Percentiles rank a stretch among this genome's conserved stretches.
Conservation (phyloP, 2,888 invertebrate genomes). For the Campoplex nolae region DNA sequence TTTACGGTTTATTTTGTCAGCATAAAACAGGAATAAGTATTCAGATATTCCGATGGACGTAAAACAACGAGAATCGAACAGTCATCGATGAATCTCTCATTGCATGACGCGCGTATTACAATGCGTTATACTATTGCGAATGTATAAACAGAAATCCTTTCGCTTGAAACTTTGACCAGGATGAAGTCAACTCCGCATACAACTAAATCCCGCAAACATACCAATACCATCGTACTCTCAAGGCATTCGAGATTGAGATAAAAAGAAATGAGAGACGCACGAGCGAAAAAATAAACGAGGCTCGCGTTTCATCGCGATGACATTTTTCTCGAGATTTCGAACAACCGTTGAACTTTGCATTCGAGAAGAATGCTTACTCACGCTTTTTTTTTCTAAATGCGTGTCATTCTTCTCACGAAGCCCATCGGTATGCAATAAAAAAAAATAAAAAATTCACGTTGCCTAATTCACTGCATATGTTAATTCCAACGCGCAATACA, state of each 20-base stretch:
- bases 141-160: not conserved
- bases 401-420: not conserved
- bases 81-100: not conserved
- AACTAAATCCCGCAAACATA: not conserved
- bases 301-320: not conserved
- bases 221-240: not conserved
- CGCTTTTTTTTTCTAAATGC: not conserved
- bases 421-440: not conserved
- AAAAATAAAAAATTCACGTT: too few species aligned
- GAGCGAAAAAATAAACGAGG: not conserved
- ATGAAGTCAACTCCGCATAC: not conserved
- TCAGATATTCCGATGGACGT: not conserved
- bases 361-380: not conserved
- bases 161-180: conserved; percentile 44
- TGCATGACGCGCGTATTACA: not conserved
- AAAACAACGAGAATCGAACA: not conserved
- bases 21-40: not conserved
- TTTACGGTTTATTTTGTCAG: not conserved
- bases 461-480: not conserved
- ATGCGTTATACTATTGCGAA: not conserved
- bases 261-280: not conserved
- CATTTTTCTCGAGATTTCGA: not conserved
- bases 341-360: not conserved
- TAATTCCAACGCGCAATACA: not conserved
- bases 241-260: conserved; percentile 38